These are phyloP conservation scores for Ornithorhynchus anatinus DNA, from an alignment of 2,113 vertebrate genomes.

Conservation along the genomic window DNA sequence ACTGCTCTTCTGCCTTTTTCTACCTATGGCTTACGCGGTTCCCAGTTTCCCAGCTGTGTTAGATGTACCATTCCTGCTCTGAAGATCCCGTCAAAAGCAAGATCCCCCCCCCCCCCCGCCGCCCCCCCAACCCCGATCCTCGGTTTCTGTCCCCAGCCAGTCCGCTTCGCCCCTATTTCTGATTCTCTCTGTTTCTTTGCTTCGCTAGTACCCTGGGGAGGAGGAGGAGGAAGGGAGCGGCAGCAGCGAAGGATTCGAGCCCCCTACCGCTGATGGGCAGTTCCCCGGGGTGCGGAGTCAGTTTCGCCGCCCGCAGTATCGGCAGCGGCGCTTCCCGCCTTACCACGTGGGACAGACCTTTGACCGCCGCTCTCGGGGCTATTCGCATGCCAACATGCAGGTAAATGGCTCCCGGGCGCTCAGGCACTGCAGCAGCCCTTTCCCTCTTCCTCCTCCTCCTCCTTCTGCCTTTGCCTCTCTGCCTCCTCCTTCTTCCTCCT, in stretches of 20 bases:
- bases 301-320: constrained; percentile 14
- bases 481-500: constrained; percentile 27
- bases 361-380: constrained; percentile 54
- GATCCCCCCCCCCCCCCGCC: too few species aligned
- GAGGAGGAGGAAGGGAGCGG: constrained; percentile 61
- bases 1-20: too few species aligned
- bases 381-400: constrained; percentile 60
- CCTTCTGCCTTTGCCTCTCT: constrained; percentile 31
- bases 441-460: constrained; percentile 13
- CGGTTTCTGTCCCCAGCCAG: constrained; percentile 22
- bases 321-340: constrained; percentile 31
- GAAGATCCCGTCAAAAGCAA: too few species aligned
- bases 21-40: too few species aligned
- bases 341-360: constrained; percentile 46
- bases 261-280: constrained; percentile 51
- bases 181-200: constrained; percentile 48
- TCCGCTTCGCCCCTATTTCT: background rate
- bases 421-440: constrained; percentile 27
- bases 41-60: too few species aligned
- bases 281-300: constrained; percentile 21
- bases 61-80: too few species aligned
- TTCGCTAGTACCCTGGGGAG: constrained; percentile 50
- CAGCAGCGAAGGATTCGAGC: constrained; percentile 62
- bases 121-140: too few species aligned
- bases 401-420: constrained; percentile 45